Percentiles rank a stretch among this genome's conserved stretches.
Conservation (phyloP, 1,140 invertebrate species). For the Bombus pyrosoma region DNA sequence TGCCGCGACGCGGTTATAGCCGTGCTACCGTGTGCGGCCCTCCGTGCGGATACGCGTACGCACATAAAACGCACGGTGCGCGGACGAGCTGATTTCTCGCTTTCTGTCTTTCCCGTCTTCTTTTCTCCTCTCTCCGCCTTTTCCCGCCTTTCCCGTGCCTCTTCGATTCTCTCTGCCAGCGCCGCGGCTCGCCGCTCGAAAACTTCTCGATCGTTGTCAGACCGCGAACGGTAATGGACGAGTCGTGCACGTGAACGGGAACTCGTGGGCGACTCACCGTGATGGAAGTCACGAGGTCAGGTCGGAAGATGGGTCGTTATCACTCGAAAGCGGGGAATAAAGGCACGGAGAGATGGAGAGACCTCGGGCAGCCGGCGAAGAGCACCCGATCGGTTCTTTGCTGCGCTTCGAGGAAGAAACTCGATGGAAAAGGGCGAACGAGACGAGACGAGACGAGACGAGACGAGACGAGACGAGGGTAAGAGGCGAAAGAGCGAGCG, state of each 20-base stretch:
- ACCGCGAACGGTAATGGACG: no score
- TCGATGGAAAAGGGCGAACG: not conserved
- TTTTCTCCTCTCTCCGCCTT: no score
- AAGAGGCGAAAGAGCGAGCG: not conserved
- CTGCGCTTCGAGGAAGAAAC: slow-evolving; percentile 34
- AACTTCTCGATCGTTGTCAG: no score
- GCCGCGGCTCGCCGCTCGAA: no score
- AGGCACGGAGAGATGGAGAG: not conserved
- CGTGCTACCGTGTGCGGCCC: slow-evolving; percentile 72
- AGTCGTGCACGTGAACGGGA: no score
- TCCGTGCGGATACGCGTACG: slow-evolving; percentile 43
- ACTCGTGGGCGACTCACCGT: not conserved
- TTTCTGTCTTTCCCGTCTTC: slow-evolving; percentile 23
- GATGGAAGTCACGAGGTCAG: slow-evolving; percentile 42
- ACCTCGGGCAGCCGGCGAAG: not conserved
- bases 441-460: not conserved
- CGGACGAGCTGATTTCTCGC: slow-evolving; percentile 60
- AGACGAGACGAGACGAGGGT: slow-evolving; percentile 1
- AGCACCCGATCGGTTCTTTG: not conserved
- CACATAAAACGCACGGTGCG: slow-evolving; percentile 68
- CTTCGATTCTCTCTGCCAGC: no score
- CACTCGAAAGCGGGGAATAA: not conserved
- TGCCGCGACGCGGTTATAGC: slow-evolving; percentile 78
- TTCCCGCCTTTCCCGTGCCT: no score
- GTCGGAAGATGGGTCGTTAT: slow-evolving; percentile 29